A percentile compares a stretch with the other conserved stretches of the same genome.
phyloP scores from a whole-genome alignment of 2,888 invertebrate genomes.

The Drosophila paucipuncta region DNA sequence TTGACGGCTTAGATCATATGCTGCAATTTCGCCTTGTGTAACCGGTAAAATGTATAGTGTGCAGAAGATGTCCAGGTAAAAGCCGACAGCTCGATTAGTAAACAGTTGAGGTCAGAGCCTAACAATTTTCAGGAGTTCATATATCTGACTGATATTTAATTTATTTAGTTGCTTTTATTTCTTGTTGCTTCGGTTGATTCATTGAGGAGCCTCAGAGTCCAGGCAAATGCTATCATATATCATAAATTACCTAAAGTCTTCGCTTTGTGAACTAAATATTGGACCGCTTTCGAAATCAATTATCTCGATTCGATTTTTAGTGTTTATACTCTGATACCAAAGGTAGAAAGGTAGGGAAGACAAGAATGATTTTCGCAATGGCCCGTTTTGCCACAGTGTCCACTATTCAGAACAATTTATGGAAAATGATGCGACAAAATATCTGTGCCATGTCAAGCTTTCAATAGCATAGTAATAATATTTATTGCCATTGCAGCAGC shows the following conservation, averaged over 20 bases:
- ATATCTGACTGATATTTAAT: slow-evolving; percentile 88
- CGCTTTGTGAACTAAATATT: background rate
- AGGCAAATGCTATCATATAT: background rate
- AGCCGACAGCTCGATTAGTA: slow-evolving; percentile 89
- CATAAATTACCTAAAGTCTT: background rate
- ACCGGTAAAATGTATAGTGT: too few relatives aligned
- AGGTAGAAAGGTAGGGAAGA: background rate
- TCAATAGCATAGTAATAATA: slow-evolving; percentile 60
- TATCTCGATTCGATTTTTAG: background rate
- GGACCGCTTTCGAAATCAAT: background rate
- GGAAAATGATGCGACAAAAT: slow-evolving; percentile 74
- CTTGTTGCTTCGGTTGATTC: background rate
- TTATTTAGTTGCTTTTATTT: background rate
- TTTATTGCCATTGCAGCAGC: slow-evolving; percentile 69
- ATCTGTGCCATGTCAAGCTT: slow-evolving; percentile 68
- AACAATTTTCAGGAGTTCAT: slow-evolving; percentile 83
- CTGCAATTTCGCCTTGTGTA: slow-evolving; percentile 88
- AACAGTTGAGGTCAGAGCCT: slow-evolving; percentile 95
- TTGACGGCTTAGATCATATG: slow-evolving; percentile 89
- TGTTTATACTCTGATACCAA: background rate
- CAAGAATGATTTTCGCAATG: background rate
- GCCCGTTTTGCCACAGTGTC: slow-evolving; percentile 14
- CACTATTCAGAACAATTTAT: slow-evolving; percentile 45
- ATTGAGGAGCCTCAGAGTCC: background rate
- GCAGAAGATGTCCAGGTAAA: too few relatives aligned